phyloP scores from a whole-genome alignment of 2,888 invertebrate species.

The Branchellion lobata region DNA sequence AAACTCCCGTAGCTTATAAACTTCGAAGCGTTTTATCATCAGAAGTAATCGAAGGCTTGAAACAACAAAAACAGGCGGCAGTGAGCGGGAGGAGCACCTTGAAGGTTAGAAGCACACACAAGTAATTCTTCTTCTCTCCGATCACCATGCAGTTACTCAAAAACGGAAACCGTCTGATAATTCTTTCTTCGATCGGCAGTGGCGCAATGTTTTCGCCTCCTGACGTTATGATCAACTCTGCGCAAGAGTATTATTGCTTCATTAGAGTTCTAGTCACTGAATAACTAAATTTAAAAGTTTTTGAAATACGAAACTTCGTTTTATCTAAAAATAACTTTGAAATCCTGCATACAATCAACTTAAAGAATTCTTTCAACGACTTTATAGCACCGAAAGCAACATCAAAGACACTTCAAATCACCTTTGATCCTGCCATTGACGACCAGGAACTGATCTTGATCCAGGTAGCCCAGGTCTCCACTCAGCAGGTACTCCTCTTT shows the following conservation, averaged over 20 bases:
- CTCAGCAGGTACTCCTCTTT: constrained; percentile 81
- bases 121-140: constrained; percentile 83
- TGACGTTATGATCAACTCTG: constrained; percentile 84
- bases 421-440: constrained; percentile 72
- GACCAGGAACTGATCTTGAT: constrained; percentile 73
- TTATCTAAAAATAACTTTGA: background rate
- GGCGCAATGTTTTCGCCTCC: constrained; percentile 89
- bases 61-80: no score
- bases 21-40: no score
- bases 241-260: background rate
- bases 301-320: background rate
- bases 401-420: no score
- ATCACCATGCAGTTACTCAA: constrained; percentile 81
- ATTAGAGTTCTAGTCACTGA: no score
- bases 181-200: constrained; percentile 78
- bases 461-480: constrained; percentile 80
- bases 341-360: no score
- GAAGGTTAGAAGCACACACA: constrained; percentile 78
- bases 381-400: no score
- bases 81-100: no score
- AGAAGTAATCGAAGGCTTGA: no score
- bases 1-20: no score
- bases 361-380: no score
- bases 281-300: background rate
- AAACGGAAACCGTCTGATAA: constrained; percentile 74